phyloP scores from a whole-genome alignment of 2,888 invertebrate genomes.

The Diplazon laetatorius region DNA sequence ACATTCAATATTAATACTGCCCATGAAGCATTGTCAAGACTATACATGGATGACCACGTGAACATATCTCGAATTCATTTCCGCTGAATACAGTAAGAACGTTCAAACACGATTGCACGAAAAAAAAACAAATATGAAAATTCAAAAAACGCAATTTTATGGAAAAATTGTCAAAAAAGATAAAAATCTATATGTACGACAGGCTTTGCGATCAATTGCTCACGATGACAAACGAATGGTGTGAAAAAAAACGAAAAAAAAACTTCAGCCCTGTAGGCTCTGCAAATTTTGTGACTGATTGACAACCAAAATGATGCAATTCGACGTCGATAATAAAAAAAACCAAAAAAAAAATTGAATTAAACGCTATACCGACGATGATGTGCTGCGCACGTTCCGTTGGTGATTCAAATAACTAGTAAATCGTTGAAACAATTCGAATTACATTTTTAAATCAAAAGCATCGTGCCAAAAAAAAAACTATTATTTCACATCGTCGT shows the following conservation, averaged over 20 bases:
- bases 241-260: background rate
- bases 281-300: background rate
- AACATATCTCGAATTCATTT: conserved; percentile 23
- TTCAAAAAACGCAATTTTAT: background rate
- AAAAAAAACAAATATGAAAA: background rate
- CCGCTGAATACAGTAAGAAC: background rate
- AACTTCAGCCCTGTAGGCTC: conserved; percentile 1
- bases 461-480: conserved; percentile 48
- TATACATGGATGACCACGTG: background rate
- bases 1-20: background rate
- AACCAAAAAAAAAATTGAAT: too few species aligned
- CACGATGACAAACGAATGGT: conserved; percentile 9
- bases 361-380: too few species aligned
- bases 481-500: conserved; percentile 12
- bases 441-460: conserved; percentile 9
- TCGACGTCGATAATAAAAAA: too few species aligned
- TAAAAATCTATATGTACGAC: background rate
- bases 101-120: conserved; percentile 7
- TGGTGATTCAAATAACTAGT: background rate
- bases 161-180: background rate
- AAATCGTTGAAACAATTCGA: conserved; percentile 24
- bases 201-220: conserved; percentile 10
- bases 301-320: background rate
- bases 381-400: background rate
- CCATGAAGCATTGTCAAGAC: background rate